These are phyloP conservation scores for Euglossa dilemma DNA, from an alignment of 1,140 invertebrate species.

Conservation along the genomic window DNA sequence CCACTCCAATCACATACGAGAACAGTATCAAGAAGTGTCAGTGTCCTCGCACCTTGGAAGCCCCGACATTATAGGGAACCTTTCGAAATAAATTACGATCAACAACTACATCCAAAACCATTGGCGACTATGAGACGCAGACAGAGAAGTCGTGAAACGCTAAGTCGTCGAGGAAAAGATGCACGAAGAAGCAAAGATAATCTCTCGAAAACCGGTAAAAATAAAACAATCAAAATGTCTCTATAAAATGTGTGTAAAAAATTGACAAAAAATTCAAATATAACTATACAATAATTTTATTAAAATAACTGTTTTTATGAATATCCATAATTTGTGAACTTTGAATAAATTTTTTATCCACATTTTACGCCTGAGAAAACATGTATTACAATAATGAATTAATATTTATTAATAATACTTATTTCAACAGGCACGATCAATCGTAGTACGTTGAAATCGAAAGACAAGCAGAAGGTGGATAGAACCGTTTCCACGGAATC, in stretches of 20 bases:
- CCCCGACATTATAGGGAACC: constrained; percentile 88
- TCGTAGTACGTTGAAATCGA: constrained; percentile 82
- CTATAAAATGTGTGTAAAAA: background rate
- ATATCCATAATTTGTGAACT: no score
- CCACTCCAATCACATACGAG: constrained; percentile 86
- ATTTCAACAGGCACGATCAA: constrained; percentile 77
- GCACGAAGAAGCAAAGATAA: constrained; percentile 78
- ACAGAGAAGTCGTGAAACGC: constrained; percentile 79
- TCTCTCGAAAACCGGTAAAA: constrained; percentile 76
- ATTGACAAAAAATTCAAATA: background rate
- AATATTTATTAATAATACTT: background rate
- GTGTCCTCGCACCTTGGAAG: constrained; percentile 91
- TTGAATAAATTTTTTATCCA: background rate
- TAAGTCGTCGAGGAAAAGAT: constrained; percentile 77
- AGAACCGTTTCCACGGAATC: constrained; percentile 85
- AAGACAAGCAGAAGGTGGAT: constrained; percentile 81
- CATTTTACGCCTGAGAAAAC: background rate
- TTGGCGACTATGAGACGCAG: constrained; percentile 78
- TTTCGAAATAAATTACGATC: constrained; percentile 91
- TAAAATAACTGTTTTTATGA: background rate
- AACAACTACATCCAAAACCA: constrained; percentile 83
- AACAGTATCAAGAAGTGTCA: constrained; percentile 91
- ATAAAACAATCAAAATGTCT: background rate
- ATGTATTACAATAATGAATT: background rate
- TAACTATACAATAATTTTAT: background rate